Evolutionary conservation across 2,113 vertebrate genomes (phyloP).

Genomic region (Oenanthe melanoleuca): DNA sequence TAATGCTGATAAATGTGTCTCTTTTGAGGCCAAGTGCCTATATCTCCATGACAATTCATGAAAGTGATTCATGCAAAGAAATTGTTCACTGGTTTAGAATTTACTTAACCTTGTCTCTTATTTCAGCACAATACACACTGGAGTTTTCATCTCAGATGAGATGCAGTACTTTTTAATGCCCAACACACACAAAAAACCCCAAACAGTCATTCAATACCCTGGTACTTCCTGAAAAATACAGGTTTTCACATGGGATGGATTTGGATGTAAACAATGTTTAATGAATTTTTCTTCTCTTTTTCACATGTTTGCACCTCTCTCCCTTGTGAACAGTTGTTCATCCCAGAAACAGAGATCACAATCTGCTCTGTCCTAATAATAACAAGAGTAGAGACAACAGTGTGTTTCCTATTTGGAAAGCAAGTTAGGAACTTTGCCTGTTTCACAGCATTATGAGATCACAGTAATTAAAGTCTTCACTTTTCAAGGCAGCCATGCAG

Average conservation of each 20-base stretch:
- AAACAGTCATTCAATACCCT: neutral
- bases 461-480: neutral
- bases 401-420: neutral
- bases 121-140: conserved; percentile 22
- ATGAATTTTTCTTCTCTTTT: neutral
- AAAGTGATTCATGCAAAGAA: conserved; percentile 51
- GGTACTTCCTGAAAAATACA: neutral
- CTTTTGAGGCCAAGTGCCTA: neutral
- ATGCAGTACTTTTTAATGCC: neutral
- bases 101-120: conserved; percentile 43
- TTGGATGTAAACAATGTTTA: neutral
- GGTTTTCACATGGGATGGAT: neutral
- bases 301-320: neutral
- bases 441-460: neutral
- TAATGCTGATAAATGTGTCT: conserved; percentile 18
- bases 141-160: neutral
- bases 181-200: neutral
- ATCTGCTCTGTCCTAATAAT: neutral
- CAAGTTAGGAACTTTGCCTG: neutral
- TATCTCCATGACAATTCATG: conserved; percentile 49
- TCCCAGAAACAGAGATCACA: neutral
- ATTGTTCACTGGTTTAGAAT: conserved; percentile 28
- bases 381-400: neutral
- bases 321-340: neutral
- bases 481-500: neutral